Evolutionary conservation across 2,888 invertebrate species (phyloP), one percentile per base, ranked within the genome.

Genomic region (Pomacea canaliculata): DNA sequence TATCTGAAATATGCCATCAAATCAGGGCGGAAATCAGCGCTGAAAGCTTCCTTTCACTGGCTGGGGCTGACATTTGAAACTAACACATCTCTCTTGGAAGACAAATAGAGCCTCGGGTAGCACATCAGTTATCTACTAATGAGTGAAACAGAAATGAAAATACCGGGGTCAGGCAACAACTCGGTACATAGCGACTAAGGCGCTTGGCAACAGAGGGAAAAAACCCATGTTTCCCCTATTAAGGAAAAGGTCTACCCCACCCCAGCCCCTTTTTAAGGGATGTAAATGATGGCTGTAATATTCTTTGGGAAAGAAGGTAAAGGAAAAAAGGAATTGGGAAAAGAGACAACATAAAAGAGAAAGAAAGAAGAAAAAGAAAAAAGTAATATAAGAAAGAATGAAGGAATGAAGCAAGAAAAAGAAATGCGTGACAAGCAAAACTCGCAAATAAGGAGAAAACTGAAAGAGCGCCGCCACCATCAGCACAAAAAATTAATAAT

Each of bases 1-100:
- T 68, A 68, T 67, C 27, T 27, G 23, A 66, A 73, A 66, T 73
- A 66, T 27, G n/a, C 37, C 67, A 73, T 68, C 73, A 73, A 67
- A 73, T 37, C 56, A n/a, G 48, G 19, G 60, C 18, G 73, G 68
- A 68, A 73, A 68, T 68, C 73, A 46, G 66, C 66, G 59, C 46
- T 59, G 66, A 60, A 37, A 59, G 66, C 67, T 51, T 62, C 12
- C 60, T 56, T 48, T 73, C 48, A 46, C 60, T 19, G 13, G 46
- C 19, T 19, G 51, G n/a, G 56, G 18, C 59, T 68, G 73, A 68
- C 73, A 68, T 73, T 68, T 68, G 27, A n/a, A 51, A 46, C 59
- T 56, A 56, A 68, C 68, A 73, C 49, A 48, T 46, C 73, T 68
- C 73, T 59, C 37, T 60, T 16, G 37, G 66, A 73, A 66, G 27